Evolutionary conservation across 2,888 invertebrate species (phyloP).

Genomic region (Aporophyla nigra): DNA sequence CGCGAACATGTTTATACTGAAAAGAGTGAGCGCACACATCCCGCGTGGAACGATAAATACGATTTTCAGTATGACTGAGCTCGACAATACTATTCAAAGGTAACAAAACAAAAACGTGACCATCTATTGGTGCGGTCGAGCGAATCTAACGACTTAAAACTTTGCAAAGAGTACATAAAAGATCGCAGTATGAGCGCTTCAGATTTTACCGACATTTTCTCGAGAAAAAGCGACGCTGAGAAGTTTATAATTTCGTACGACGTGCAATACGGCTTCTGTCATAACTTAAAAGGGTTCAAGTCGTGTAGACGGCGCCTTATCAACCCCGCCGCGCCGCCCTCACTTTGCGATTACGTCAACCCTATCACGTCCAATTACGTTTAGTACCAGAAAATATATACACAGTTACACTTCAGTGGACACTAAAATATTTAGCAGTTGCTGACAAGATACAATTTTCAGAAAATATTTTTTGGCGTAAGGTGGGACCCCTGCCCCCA

Average conservation of each 20-base stretch:
- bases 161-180: not conserved
- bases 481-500: no score
- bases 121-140: not conserved
- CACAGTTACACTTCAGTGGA: constrained; percentile 9
- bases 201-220: not conserved
- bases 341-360: constrained; percentile 31
- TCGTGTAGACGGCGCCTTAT: constrained; percentile 20
- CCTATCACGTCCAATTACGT: constrained; percentile 28
- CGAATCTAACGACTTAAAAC: not conserved
- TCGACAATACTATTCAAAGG: no score
- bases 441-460: not conserved
- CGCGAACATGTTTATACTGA: no score
- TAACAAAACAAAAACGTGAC: not conserved
- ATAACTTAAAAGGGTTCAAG: constrained; percentile 45
- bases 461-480: no score
- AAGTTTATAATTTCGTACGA: constrained; percentile 19
- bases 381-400: constrained; percentile 14
- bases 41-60: no score
- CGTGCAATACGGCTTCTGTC: constrained; percentile 35
- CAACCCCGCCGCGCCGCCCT: constrained; percentile 1
- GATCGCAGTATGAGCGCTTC: no score
- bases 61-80: no score
- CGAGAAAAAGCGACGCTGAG: constrained; percentile 2
- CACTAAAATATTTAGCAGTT: not conserved
- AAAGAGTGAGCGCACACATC: no score